Percentiles rank a stretch among this genome's conserved stretches.
Conservation (phyloP, 2,113 vertebrate species). For the Recurvirostra avosetta region DNA sequence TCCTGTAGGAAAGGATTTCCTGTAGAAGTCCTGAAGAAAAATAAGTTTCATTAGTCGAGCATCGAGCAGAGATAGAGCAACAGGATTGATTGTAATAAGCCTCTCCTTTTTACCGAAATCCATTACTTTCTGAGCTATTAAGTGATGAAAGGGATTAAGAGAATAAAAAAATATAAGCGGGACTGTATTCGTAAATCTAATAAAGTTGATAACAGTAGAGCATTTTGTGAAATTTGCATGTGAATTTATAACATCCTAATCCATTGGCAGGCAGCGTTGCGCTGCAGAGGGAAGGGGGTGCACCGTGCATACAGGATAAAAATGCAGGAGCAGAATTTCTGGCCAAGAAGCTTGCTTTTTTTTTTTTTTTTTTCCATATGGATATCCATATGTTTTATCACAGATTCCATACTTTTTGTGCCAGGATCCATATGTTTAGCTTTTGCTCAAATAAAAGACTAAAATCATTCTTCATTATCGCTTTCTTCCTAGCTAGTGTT, state of each 20-base stretch:
- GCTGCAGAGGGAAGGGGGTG: slow-evolving; percentile 46
- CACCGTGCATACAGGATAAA: slow-evolving; percentile 65
- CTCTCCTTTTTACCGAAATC: slow-evolving; percentile 70
- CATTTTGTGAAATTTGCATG: slow-evolving; percentile 74
- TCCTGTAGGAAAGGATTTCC: slow-evolving; percentile 55
- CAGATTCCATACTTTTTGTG: slow-evolving; percentile 76
- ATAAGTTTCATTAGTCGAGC: slow-evolving; percentile 65
- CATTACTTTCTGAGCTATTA: slow-evolving; percentile 78
- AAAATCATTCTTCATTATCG: slow-evolving; percentile 74
- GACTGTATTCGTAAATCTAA: slow-evolving; percentile 73
- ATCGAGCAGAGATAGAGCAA: slow-evolving; percentile 56
- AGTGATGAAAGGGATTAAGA: slow-evolving; percentile 78
- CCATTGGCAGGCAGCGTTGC: slow-evolving; percentile 35
- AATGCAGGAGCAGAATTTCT: slow-evolving; percentile 70
- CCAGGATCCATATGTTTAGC: slow-evolving; percentile 75
- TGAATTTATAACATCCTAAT: slow-evolving; percentile 74
- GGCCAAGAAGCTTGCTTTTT: slow-evolving; percentile 40
- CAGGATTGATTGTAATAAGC: slow-evolving; percentile 69
- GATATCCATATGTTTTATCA: slow-evolving; percentile 78
- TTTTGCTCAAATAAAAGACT: slow-evolving; percentile 75
- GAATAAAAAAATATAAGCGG: slow-evolving; percentile 66
- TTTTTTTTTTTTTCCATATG: slow-evolving; percentile 42
- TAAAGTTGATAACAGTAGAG: slow-evolving; percentile 71
- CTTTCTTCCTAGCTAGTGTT: slow-evolving; percentile 67
- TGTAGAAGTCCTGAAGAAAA: slow-evolving; percentile 64